Conservation (phyloP, 1,140 invertebrate genomes). For the Trissolcus basalis region DNA sequence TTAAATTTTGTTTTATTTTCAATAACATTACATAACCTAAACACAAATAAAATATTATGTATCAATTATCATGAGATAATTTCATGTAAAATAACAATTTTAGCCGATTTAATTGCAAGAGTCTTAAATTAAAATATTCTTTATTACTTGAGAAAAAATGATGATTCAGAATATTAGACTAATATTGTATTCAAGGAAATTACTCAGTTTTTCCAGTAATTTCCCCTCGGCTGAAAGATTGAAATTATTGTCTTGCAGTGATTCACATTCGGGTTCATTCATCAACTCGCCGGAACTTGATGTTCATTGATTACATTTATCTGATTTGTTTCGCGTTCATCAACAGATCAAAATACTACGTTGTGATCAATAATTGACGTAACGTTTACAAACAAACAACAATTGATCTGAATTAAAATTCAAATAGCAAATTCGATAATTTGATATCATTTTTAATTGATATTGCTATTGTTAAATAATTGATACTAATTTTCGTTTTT, state of each 20-base stretch:
- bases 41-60: too few species aligned
- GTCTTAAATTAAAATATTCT: too few species aligned
- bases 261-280: conserved; percentile 34
- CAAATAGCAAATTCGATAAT: too few species aligned
- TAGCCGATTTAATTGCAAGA: too few species aligned
- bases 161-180: background rate
- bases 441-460: background rate
- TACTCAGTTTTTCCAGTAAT: background rate
- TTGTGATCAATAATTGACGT: background rate
- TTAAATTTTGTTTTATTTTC: too few species aligned
- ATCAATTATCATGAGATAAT: too few species aligned
- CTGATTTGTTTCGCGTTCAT: conserved; percentile 1
- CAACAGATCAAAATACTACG: background rate
- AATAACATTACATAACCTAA: too few species aligned
- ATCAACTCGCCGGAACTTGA: conserved; percentile 19
- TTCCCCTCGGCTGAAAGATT: background rate
- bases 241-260: conserved; percentile 8
- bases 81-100: too few species aligned
- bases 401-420: too few species aligned
- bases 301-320: conserved; percentile 27
- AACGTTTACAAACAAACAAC: too few species aligned
- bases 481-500: background rate
- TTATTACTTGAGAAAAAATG: background rate
- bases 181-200: background rate
- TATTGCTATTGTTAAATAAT: too few species aligned